Percentiles rank a stretch among this genome's conserved stretches.
These are phyloP conservation scores for Lophotis ruficrista DNA, from an alignment of 2,113 vertebrate genomes.

Conservation along the genomic window DNA sequence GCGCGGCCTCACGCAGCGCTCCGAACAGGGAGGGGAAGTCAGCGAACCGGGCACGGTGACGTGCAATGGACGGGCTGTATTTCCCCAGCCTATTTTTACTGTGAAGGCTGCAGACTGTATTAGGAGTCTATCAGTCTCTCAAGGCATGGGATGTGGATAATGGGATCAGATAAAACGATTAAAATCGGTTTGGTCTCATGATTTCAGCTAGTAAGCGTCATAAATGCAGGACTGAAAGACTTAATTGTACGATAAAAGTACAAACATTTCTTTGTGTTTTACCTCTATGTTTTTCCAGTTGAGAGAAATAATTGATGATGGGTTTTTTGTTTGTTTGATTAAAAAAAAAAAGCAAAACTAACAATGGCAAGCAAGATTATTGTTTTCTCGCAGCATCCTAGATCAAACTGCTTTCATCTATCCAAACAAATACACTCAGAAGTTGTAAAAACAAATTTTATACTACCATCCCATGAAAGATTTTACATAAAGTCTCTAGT, in stretches of 20 bases:
- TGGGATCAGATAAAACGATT: neutral
- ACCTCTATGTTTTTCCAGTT: neutral
- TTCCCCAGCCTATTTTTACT: conserved; percentile 17
- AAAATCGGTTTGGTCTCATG: neutral
- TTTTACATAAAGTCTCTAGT: neutral
- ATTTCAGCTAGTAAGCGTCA: neutral
- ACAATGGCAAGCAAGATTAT: neutral
- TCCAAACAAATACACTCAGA: neutral
- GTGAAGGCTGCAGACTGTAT: neutral
- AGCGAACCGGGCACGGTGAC: neutral
- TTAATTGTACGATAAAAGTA: neutral
- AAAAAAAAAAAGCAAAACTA: neutral
- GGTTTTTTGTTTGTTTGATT: neutral
- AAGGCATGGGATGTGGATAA: neutral
- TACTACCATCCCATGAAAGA: neutral
- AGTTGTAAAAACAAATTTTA: neutral
- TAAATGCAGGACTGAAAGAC: neutral
- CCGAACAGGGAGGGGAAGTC: neutral
- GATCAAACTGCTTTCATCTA: neutral
- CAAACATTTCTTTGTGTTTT: neutral
- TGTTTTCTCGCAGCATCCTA: neutral
- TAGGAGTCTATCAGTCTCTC: neutral
- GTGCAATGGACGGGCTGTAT: neutral
- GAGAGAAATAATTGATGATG: neutral
- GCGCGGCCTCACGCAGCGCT: neutral